Base-by-base conservation (phyloP, 2,113 vertebrate species). In the Pteronura brasiliensis region DNA sequence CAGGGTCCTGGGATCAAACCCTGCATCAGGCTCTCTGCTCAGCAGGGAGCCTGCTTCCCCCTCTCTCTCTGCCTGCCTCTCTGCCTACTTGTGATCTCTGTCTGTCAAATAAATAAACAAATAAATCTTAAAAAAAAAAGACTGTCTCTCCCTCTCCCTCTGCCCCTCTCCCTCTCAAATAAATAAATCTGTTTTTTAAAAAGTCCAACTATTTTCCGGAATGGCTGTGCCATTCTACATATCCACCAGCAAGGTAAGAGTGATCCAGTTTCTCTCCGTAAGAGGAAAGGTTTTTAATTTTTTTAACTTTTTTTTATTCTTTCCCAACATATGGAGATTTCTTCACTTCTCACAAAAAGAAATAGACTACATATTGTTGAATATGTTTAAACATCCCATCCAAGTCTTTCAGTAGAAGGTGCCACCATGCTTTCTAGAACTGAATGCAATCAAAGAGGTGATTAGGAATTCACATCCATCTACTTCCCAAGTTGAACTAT, bases 321-420 rank as follows among this genome's bases (percentile, higher is more conserved):
- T 5, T 36, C 42, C 57, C 44, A 94, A 77, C 10, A 79, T 29
- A 9, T 89, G 39, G 20, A 88, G 52, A 83, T 72, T 85, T 88
- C 20, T 88, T 93, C 34, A 84, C 20, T 77, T 92, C 47, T 74
- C 89, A 55, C 39, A 52, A 74, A 92, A 88, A 92, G 25, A 92
- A 91, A 90, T 20, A 71, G 21, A 96, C 59, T 88, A 44, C 17
- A 34, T 67, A 82, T 90, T 82, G 8, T 27, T 84, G 49, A 5
- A 2, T 92, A 80, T 44, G 4, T 89, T 76, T 81, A 85, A 96
- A 86, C 29, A 85, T 63, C 15, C 89, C 9, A 92, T 71, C 31
- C 57, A 94, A 69, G 23, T 86, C 57, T 90, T 76, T 90, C 82
- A 86, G 29, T 67, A 89, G 52, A 89, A 89, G 4, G 69, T 96